These are phyloP conservation scores for Siderastrea siderea DNA, from an alignment of 92 coral and sea anemone genomes.

Conservation along the genomic window DNA sequence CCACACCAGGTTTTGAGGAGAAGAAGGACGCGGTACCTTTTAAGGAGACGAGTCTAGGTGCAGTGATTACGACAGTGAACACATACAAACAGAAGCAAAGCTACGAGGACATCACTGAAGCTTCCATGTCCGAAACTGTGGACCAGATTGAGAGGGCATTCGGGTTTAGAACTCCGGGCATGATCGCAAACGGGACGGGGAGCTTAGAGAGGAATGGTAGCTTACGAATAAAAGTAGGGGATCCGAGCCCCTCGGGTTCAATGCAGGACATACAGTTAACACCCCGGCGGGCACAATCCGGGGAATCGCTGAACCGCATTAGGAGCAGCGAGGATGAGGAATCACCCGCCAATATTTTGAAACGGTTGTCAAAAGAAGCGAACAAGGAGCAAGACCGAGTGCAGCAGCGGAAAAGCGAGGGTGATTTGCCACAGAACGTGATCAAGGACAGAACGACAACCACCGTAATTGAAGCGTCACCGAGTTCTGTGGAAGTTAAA, in stretches of 20 bases:
- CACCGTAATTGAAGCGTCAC: slow-evolving; percentile 62
- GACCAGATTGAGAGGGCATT: slow-evolving; percentile 97
- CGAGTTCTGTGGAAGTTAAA: slow-evolving; percentile 59
- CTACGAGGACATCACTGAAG: slow-evolving; percentile 81
- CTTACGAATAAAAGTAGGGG: slow-evolving; percentile 30
- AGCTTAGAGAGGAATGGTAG: slow-evolving; percentile 64
- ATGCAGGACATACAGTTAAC: slow-evolving; percentile 38
- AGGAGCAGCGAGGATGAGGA: slow-evolving; percentile 50
- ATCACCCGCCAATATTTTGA: slow-evolving; percentile 22
- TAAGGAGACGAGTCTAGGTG: slow-evolving; percentile 97
- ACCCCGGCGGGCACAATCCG: slow-evolving; percentile 42
- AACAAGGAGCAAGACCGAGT: slow-evolving; percentile 20
- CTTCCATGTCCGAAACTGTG: slow-evolving; percentile 95
- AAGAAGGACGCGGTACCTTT: slow-evolving; percentile 75
- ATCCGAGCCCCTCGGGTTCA: slow-evolving; percentile 41
- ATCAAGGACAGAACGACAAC: slow-evolving; percentile 7
- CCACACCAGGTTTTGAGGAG: slow-evolving; percentile 28
- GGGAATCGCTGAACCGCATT: slow-evolving; percentile 38
- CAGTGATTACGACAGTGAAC: slow-evolving; percentile 91
- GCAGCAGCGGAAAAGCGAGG: slow-evolving; percentile 39
- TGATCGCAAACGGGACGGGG: slow-evolving; percentile 71
- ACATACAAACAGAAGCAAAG: slow-evolving; percentile 86
- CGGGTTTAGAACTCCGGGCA: slow-evolving; percentile 82
- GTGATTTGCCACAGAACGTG: slow-evolving; percentile 36
- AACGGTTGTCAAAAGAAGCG: slow-evolving; percentile 42